Percentiles rank a stretch among this genome's conserved stretches.
These are phyloP conservation scores for Lochmaea crataegi DNA, from an alignment of 2,888 invertebrate genomes.

Conservation along the genomic window DNA sequence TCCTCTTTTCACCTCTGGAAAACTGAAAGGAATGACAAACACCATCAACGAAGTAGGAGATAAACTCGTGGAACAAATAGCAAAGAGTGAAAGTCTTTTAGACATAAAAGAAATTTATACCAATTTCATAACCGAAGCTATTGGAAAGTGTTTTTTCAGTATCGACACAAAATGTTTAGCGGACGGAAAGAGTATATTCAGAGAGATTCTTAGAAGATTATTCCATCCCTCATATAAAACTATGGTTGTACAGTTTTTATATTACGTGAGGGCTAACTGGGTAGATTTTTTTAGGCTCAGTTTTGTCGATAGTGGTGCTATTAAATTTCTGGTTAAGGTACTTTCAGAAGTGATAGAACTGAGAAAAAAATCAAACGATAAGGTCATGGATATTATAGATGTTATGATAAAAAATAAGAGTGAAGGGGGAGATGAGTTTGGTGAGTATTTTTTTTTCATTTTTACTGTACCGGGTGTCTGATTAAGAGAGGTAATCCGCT, in stretches of 20 bases:
- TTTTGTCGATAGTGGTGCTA: constrained; percentile 51
- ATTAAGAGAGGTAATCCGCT: no score
- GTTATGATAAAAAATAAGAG: constrained; percentile 51
- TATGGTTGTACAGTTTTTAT: constrained; percentile 51
- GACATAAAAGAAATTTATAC: constrained; percentile 60
- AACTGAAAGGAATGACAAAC: constrained; percentile 68
- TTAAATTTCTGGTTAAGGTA: constrained; percentile 52
- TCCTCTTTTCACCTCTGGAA: constrained; percentile 69
- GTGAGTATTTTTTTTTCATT: background rate
- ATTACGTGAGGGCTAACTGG: constrained; percentile 52
- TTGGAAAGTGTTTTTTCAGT: constrained; percentile 65
- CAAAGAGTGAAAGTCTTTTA: constrained; percentile 23
- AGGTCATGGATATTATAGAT: constrained; percentile 70
- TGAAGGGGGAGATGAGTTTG: constrained; percentile 10
- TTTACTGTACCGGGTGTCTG: no score
- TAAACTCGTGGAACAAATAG: constrained; percentile 14
- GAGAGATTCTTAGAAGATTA: constrained; percentile 56
- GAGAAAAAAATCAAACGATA: constrained; percentile 53
- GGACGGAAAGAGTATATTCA: constrained; percentile 60
- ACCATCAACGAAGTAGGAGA: constrained; percentile 56
- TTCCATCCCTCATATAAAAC: constrained; percentile 55
- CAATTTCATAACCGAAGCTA: constrained; percentile 65
- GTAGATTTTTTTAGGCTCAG: constrained; percentile 51
- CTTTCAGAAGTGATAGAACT: constrained; percentile 54
- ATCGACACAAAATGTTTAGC: constrained; percentile 62